Evolutionary conservation across 2,797 vertebrate species (phyloP), one percentile per base, ranked within the genome.

Genomic region (Choloepus didactylus): DNA sequence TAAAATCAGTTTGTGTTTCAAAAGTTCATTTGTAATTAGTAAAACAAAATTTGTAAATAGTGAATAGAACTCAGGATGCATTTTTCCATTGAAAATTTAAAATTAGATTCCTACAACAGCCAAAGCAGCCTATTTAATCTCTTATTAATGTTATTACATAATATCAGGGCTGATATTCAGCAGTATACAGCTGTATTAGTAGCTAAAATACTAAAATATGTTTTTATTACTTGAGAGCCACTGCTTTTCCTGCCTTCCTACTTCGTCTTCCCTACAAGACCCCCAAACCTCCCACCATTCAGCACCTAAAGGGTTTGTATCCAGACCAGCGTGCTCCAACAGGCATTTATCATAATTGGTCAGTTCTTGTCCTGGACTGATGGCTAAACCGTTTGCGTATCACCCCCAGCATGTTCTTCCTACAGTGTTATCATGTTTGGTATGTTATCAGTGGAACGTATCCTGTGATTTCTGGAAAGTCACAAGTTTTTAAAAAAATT

Each of bases 1-100:
- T 41, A 87, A 91, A 95, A 82, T 70, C 15, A 31, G 27, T 77
- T 82, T 80, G 46, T 67, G 29, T 76, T 89, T 92, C 67, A 82
- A 75, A 93, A 49, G 6, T 76, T 76, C 25, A 25, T 49, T 70
- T 64, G 25, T 93, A 18, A 25, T 25, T 75, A 86, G 81, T 31
- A 38, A 80, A 72, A 46, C 66, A 60, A 89, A 79, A 51, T 56
- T 41, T 76, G 8, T 51, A 77, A 38, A 60, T 4, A 75, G 14
- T 25, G 67, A 86, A 44, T 46, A 38, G 73, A 86, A 86, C 19
- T 73, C 31, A 44, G 10, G 75, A 46, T 54, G 66, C 31, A 67
- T 72, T 91, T 91, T 73, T 49, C 15, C 41, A 35, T 1, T 49
- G 51, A 91, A 88, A 91, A 80, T 9, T 72, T 86, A 72, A 72